These are phyloP conservation scores for Gallinago stenura DNA, from an alignment of 2,797 vertebrate species.

Conservation along the genomic window DNA sequence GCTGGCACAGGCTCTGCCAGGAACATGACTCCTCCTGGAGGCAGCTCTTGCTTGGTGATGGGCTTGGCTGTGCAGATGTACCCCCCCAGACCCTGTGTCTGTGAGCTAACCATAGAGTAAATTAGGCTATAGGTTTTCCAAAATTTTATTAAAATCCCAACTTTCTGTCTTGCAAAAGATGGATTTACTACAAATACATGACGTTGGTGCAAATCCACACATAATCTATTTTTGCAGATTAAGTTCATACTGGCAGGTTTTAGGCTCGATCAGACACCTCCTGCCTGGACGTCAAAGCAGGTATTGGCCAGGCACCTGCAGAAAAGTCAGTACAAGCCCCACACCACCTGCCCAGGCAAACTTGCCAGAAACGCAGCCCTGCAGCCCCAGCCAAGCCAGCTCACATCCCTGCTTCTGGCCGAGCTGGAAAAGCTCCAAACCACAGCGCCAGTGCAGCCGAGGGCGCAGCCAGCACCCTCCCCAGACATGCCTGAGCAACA, in stretches of 20 bases:
- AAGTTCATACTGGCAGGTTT: neutral
- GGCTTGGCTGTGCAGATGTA: neutral
- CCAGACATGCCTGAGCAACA: neutral
- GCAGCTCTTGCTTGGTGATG: neutral
- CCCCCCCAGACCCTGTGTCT: no score
- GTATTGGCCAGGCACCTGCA: neutral
- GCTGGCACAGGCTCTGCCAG: neutral
- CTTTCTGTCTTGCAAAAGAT: neutral
- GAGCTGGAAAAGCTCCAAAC: fast-evolving
- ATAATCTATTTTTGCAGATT: conserved; percentile 1
- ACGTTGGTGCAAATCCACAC: neutral
- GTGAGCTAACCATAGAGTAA: neutral
- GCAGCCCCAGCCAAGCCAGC: neutral
- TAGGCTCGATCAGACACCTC: neutral
- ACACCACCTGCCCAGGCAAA: fast-evolving
- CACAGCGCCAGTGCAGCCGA: fast-evolving
- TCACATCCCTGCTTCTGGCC: fast-evolving
- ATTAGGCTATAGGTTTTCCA: neutral
- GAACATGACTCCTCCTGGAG: neutral
- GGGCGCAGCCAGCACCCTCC: neutral
- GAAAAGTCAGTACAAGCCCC: neutral
- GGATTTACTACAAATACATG: neutral
- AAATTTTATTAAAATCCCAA: neutral
- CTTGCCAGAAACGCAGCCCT: neutral
- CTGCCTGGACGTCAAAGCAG: neutral